Evolutionary conservation across 2,888 invertebrate species (phyloP).

Genomic region (Cabera pusaria): DNA sequence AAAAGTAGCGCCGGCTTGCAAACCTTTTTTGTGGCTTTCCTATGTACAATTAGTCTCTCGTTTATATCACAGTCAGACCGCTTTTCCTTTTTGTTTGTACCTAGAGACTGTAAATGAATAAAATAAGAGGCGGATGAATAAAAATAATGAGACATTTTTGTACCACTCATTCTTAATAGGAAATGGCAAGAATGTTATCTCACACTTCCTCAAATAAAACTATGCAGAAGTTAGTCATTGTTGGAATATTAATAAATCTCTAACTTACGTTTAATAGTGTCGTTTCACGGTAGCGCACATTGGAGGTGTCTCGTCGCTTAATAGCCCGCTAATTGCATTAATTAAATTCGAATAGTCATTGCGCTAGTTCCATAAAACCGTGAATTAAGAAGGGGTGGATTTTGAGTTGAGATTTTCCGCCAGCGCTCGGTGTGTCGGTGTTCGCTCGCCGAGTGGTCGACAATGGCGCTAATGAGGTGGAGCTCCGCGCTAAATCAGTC

Average conservation of each 20-base stretch:
- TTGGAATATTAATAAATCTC: constrained; percentile 7
- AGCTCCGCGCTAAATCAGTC: constrained; percentile 36
- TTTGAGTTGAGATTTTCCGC: constrained; percentile 29
- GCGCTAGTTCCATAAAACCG: constrained; percentile 19
- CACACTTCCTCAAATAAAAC: constrained; percentile 13
- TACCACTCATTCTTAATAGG: no score
- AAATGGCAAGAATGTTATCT: constrained; percentile 5
- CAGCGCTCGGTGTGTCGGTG: constrained; percentile 20
- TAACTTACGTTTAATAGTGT: constrained; percentile 4
- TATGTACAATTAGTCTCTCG: no score
- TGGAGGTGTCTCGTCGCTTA: constrained; percentile 11
- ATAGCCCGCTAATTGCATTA: constrained; percentile 18
- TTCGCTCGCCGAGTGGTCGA: constrained; percentile 23
- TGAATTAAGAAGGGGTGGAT: constrained; percentile 26
- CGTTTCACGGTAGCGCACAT: constrained; percentile 11
- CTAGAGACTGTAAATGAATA: no score
- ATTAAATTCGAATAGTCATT: constrained; percentile 18
- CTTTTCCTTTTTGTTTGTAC: no score
- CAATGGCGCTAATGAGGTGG: constrained; percentile 39
- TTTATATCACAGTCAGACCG: no score
- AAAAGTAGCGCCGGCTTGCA: constrained; percentile 20
- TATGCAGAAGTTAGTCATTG: no score
- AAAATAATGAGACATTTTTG: no score
- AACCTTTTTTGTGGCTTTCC: constrained; percentile 21
- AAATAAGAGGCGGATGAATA: no score